A percentile compares a stretch with the other conserved stretches of the same genome.
phyloP scores from a whole-genome alignment of 2,888 invertebrate genomes.

The Drosophila neonasuta region DNA sequence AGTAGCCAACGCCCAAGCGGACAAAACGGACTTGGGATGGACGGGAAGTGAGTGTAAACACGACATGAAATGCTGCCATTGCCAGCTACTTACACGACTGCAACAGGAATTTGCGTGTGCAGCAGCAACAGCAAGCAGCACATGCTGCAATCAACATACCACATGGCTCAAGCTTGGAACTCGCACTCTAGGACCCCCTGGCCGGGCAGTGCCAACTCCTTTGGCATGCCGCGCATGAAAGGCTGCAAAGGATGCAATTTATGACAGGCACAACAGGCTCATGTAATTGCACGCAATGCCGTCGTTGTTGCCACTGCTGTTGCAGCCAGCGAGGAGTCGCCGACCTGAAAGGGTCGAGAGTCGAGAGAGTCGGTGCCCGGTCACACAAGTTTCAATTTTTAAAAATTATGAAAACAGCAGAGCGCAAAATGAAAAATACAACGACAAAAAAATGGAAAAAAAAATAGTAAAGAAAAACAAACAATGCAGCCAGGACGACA shows the following conservation, averaged over 20 bases:
- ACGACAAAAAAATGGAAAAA: conserved; percentile 9
- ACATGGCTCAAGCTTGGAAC: conserved; percentile 30
- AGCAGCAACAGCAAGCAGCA: conserved; percentile 15
- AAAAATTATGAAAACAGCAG: conserved; percentile 64
- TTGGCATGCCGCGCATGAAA: conserved; percentile 57
- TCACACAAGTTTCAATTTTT: conserved; percentile 72
- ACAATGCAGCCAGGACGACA: conserved; percentile 47
- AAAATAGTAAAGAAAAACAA: conserved; percentile 39
- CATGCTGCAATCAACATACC: conserved; percentile 42
- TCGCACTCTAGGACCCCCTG: conserved; percentile 29
- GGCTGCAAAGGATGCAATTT: conserved; percentile 74
- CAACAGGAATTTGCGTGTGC: conserved; percentile 67
- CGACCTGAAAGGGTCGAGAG: conserved; percentile 50
- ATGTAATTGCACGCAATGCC: conserved; percentile 79
- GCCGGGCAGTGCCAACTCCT: conserved; percentile 59
- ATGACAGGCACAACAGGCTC: conserved; percentile 69
- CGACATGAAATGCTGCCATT: conserved; percentile 72
- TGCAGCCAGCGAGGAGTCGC: conserved; percentile 61
- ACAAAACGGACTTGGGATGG: conserved; percentile 17
- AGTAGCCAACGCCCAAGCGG: conserved; percentile 7
- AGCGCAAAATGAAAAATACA: conserved; percentile 21
- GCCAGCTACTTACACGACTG: conserved; percentile 59
- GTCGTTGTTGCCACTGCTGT: conserved; percentile 34
- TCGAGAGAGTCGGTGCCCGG: conserved; percentile 13
- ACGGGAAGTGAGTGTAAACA: conserved; percentile 77